Evolutionary conservation across 2,888 invertebrate species (phyloP), one percentile per base, ranked within the genome.

Genomic region (Meiosimyza platycephala): DNA sequence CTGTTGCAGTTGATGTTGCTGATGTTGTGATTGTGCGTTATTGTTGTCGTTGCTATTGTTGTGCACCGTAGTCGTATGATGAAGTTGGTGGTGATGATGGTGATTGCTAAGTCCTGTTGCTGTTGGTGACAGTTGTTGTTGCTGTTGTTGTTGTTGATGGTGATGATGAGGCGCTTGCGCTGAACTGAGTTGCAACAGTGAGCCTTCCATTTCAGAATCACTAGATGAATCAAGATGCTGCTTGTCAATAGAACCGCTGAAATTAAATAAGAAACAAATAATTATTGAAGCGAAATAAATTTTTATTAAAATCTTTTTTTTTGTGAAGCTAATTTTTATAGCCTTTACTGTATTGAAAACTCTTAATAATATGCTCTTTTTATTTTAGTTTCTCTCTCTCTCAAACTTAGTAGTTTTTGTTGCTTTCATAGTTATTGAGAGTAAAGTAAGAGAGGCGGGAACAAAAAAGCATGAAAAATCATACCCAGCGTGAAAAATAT

Each of bases 161-260:
- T 81, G 83, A 57, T 82, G 81, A 33, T 80, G 80, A 15, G 80
- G 83, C 9, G 80, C 80, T 71, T 82, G 82, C 65, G 59, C 60
- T 40, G 65, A 50, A 12, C 65, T 65, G 62, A 78, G 79, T 75
- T 86, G 84, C 75, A 87, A 75, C 80, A 87, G 80, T 74, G 83
- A 83, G 76, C 86, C 83, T 78, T 88, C 88, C 83, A 88, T 86
- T 82, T 88, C 88, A 12, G 88, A 88, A 80, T 88, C 88, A 80
- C 87, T 87, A 63, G 88, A 88, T 74, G 88, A 85, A 78, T 88
- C 88, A 77, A 88, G 79, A 77, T 87, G 87, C 72, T 88, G 88
- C 74, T 88, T 88, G 75, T 88, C 88, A 70, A 87, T 86, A n/a
- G 85, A 86, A 75, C 88, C 87, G 77, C 87, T 87, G 77, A 73